phyloP scores from a whole-genome alignment of 2,888 invertebrate genomes.

The Aphrophora alni region DNA sequence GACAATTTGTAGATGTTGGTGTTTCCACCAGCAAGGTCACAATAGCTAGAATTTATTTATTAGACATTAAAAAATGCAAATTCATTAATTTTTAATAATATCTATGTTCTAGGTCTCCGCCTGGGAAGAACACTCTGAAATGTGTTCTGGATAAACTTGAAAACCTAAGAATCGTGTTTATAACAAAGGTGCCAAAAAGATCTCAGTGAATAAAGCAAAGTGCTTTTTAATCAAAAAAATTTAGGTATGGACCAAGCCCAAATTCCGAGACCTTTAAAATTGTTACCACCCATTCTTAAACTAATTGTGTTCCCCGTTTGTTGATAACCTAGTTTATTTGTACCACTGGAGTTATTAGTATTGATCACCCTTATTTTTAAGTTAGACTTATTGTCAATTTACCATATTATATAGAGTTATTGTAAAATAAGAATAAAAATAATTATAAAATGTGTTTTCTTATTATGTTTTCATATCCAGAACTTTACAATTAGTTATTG shows the following conservation, averaged over 20 bases:
- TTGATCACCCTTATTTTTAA: slow-evolving; percentile 30
- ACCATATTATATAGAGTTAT: not conserved
- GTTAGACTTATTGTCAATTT: not conserved
- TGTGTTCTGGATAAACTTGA: slow-evolving; percentile 73
- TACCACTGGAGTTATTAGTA: slow-evolving; percentile 30
- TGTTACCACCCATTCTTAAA: slow-evolving; percentile 30
- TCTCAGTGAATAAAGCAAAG: slow-evolving; percentile 21
- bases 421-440: not conserved
- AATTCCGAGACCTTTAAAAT: slow-evolving; percentile 10
- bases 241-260: not conserved
- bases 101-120: slow-evolving; percentile 72
- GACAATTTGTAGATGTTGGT: too few relatives aligned
- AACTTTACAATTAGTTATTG: too few relatives aligned
- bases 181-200: slow-evolving; percentile 27
- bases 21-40: too few relatives aligned
- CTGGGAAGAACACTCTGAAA: slow-evolving; percentile 88
- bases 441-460: not conserved
- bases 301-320: slow-evolving; percentile 18
- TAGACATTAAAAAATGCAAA: too few relatives aligned
- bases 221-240: not conserved
- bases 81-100: too few relatives aligned
- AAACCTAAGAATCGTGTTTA: slow-evolving; percentile 1
- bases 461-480: too few relatives aligned
- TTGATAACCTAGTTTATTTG: slow-evolving; percentile 29
- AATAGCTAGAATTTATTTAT: too few relatives aligned